Conservation (phyloP, 2,888 invertebrate genomes). For the Dilophus febrilis region DNA sequence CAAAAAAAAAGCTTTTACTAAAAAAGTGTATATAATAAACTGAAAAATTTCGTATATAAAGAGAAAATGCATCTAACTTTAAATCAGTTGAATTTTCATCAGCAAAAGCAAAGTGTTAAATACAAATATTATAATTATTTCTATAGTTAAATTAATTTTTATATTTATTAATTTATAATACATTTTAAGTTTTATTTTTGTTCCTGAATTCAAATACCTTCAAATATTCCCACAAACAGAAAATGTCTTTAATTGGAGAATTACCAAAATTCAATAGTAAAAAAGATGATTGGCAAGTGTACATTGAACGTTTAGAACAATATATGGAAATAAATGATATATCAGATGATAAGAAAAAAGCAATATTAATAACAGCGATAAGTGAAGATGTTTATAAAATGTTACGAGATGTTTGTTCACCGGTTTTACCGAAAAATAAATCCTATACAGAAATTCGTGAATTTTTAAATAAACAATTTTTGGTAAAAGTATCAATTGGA, state of each 20-base stretch:
- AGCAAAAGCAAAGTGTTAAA: too few relatives aligned
- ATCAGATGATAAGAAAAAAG: constrained; percentile 9
- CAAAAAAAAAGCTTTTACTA: too few relatives aligned
- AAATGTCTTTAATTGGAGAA: constrained; percentile 3
- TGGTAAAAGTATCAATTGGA: constrained; percentile 9
- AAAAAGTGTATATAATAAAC: too few relatives aligned
- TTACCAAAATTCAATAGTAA: constrained; percentile 5
- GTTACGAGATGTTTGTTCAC: constrained; percentile 12
- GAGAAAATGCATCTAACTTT: too few relatives aligned
- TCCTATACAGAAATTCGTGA: constrained; percentile 10
- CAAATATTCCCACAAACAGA: too few relatives aligned
- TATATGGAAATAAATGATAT: constrained; percentile 11
- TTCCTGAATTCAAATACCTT: too few relatives aligned
- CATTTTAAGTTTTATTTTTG: too few relatives aligned
- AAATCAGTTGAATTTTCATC: too few relatives aligned
- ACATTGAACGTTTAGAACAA: constrained; percentile 11
- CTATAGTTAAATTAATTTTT: too few relatives aligned
- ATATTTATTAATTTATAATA: too few relatives aligned
- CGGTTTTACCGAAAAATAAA: constrained; percentile 12
- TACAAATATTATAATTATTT: too few relatives aligned
- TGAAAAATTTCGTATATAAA: too few relatives aligned
- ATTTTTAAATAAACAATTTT: constrained; percentile 9
- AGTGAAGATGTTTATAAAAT: constrained; percentile 11
- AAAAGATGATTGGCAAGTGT: constrained; percentile 6
- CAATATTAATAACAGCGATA: constrained; percentile 12